Conservation (phyloP, 2,888 invertebrate genomes). For the Eilema griseolum region DNA sequence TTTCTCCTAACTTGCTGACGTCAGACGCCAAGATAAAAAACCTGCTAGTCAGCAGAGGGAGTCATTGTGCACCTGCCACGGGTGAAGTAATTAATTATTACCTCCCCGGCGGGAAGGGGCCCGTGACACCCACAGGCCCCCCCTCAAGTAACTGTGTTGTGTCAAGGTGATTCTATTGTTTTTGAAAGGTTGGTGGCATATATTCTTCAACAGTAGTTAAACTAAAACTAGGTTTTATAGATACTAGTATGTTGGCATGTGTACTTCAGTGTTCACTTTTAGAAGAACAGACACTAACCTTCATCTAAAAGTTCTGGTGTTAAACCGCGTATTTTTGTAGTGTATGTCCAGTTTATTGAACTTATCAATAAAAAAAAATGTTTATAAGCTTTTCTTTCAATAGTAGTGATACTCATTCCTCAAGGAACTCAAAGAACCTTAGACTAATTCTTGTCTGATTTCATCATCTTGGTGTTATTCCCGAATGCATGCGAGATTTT, state of each 20-base stretch:
- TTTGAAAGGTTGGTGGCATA: conserved; percentile 54
- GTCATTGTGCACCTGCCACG: conserved; percentile 85
- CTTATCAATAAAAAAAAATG: too few species aligned
- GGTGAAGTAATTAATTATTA: conserved; percentile 79
- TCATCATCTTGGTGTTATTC: neutral
- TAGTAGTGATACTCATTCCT: neutral
- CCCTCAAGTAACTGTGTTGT: conserved; percentile 67
- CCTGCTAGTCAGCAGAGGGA: conserved; percentile 72
- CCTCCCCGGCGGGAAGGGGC: conserved; percentile 32
- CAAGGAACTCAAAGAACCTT: too few species aligned
- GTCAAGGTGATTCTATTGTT: conserved; percentile 83
- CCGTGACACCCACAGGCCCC: conserved; percentile 47
- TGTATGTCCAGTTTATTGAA: too few species aligned
- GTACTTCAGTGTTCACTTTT: too few species aligned
- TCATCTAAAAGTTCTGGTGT: too few species aligned
- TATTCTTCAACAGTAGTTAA: conserved; percentile 25
- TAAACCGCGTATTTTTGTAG: too few species aligned
- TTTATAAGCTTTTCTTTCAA: too few species aligned
- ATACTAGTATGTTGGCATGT: too few species aligned
- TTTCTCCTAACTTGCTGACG: conserved; percentile 43
- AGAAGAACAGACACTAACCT: too few species aligned
- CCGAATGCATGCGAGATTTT: neutral
- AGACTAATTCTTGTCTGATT: too few species aligned
- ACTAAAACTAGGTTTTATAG: neutral
- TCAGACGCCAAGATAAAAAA: conserved; percentile 63